phyloP scores from a whole-genome alignment of 2,797 vertebrate genomes.

The Spinus pinus region DNA sequence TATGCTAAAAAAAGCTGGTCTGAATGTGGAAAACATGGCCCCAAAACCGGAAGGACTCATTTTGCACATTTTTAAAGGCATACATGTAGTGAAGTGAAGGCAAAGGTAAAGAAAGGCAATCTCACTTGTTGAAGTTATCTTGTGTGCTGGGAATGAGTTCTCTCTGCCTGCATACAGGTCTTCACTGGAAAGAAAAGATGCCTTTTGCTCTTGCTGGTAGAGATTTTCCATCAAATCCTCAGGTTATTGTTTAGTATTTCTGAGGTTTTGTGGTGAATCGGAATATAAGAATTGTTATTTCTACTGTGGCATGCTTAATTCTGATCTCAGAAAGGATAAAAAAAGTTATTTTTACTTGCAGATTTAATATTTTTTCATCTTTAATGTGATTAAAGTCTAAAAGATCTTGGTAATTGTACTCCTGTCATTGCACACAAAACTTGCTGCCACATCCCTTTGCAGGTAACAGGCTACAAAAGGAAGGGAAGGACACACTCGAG shows the following conservation, averaged over 20 bases:
- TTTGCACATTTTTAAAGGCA: background rate
- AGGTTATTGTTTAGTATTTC: background rate
- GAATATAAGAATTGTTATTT: background rate
- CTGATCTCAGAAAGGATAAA: background rate
- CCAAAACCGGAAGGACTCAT: background rate
- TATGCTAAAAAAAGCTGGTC: background rate
- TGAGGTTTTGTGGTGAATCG: background rate
- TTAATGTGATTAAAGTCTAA: conserved; percentile 2
- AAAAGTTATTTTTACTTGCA: background rate
- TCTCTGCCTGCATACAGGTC: background rate
- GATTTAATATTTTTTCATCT: conserved; percentile 13
- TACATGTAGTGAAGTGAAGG: background rate
- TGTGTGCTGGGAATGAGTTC: background rate
- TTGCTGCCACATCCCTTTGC: background rate
- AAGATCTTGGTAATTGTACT: background rate
- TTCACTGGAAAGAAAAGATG: background rate
- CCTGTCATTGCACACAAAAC: background rate
- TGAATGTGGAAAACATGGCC: background rate
- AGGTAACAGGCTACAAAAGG: background rate
- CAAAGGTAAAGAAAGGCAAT: background rate
- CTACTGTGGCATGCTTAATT: background rate
- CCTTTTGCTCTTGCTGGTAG: background rate
- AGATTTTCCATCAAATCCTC: background rate
- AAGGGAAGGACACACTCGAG: background rate
- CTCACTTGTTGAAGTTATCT: background rate